These are phyloP conservation scores for Passer montanus DNA, from an alignment of 2,113 vertebrate species.

Conservation along the genomic window DNA sequence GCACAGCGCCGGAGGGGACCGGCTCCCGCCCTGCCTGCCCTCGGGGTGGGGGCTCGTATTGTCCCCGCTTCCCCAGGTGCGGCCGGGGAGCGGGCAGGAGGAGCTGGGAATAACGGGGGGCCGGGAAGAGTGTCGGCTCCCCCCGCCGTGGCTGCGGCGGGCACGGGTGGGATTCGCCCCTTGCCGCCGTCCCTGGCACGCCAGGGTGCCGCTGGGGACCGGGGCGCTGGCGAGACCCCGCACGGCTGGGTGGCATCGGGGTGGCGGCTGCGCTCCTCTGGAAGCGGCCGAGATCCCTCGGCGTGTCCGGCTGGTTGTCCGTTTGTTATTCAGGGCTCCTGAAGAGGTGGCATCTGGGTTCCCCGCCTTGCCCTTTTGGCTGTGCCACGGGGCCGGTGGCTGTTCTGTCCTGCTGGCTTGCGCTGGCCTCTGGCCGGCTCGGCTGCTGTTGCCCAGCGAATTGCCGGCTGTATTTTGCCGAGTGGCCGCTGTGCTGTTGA, in stretches of 20 bases:
- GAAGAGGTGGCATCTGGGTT: background rate
- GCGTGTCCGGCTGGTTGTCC: background rate
- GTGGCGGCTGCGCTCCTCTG: background rate
- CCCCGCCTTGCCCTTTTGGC: background rate
- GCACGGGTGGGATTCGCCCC: background rate
- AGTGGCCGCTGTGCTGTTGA: conserved; percentile 11
- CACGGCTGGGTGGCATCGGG: background rate
- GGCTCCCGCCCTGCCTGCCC: background rate
- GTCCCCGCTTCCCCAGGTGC: background rate
- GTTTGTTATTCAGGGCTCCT: accelerated
- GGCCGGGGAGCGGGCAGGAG: background rate
- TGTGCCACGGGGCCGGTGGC: background rate
- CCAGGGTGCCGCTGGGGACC: background rate
- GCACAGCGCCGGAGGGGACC: background rate
- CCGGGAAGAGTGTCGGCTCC: background rate
- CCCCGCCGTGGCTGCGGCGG: background rate
- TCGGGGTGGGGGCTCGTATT: background rate
- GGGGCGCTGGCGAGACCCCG: background rate
- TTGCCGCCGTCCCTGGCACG: background rate
- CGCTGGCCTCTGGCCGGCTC: background rate
- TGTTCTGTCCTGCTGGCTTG: background rate
- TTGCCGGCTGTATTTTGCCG: background rate
- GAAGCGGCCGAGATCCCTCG: background rate
- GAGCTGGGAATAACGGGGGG: background rate
- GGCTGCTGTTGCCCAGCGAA: background rate